Evolutionary conservation across 1,140 invertebrate species (phyloP).

Genomic region (Drosophila novamexicana): DNA sequence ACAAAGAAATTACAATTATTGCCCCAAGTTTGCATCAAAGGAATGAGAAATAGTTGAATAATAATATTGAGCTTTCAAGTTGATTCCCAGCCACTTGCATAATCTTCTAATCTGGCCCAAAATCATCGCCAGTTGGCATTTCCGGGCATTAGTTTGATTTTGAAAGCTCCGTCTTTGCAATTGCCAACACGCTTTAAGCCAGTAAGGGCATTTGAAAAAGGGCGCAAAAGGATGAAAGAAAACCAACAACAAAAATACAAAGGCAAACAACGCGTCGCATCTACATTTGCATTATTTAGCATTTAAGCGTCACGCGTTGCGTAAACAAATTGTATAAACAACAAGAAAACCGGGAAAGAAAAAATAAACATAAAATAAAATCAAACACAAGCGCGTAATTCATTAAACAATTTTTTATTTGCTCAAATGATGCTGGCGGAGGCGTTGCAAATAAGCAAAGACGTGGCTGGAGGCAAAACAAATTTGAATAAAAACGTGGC

Average conservation of each 20-base stretch:
- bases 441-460: conserved; percentile 9
- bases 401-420: conserved; percentile 66
- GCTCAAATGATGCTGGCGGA: neutral
- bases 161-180: neutral
- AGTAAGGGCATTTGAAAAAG: conserved; percentile 46
- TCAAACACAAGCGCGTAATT: conserved; percentile 68
- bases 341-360: conserved; percentile 35
- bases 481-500: neutral
- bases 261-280: conserved; percentile 70
- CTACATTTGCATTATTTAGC: conserved; percentile 82
- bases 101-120: neutral
- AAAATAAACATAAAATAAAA: conserved; percentile 24
- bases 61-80: neutral
- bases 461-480: conserved; percentile 1
- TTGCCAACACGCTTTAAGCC: neutral
- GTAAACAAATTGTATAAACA: conserved; percentile 81
- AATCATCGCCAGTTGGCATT: neutral
- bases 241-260: conserved; percentile 45
- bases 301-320: conserved; percentile 82
- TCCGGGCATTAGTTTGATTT: neutral
- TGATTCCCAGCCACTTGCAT: too few relatives aligned
- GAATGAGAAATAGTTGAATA: neutral
- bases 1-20: too few relatives aligned
- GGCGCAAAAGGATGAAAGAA: conserved; percentile 35
- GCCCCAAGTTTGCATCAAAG: neutral